A percentile compares a stretch with the other conserved stretches of the same genome.
Evolutionary conservation across 1,140 invertebrate genomes (phyloP).

Genomic region (Drosophila sp.): DNA sequence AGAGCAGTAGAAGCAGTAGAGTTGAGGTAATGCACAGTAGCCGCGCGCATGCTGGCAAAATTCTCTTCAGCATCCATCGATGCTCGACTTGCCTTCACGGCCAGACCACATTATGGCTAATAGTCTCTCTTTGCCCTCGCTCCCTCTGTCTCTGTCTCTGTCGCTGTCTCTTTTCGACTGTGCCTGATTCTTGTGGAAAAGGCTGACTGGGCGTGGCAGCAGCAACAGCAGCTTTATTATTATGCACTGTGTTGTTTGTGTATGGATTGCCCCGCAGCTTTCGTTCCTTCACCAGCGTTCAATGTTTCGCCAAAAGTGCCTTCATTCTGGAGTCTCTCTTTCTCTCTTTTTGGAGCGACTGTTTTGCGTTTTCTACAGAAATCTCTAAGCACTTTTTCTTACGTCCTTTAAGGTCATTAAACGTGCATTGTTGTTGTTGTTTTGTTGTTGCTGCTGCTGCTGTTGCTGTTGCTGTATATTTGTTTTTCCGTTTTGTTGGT

Average conservation of each 20-base stretch:
- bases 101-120: slow-evolving; percentile 68
- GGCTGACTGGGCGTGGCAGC: slow-evolving; percentile 50
- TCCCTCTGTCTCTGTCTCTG: slow-evolving; percentile 5
- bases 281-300: neutral
- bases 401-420: slow-evolving; percentile 78
- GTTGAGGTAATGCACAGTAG: slow-evolving; percentile 42
- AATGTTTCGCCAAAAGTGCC: slow-evolving; percentile 1
- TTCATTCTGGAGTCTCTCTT: slow-evolving; percentile 7
- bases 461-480: neutral
- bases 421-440: slow-evolving; percentile 35
- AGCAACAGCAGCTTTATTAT: slow-evolving; percentile 54
- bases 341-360: slow-evolving; percentile 21
- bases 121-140: slow-evolving; percentile 46
- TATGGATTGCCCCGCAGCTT: slow-evolving; percentile 30
- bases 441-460: slow-evolving; percentile 19
- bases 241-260: slow-evolving; percentile 59
- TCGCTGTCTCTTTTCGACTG: neutral
- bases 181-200: slow-evolving; percentile 13
- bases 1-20: slow-evolving; percentile 3
- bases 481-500: slow-evolving; percentile 8
- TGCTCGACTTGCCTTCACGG: slow-evolving; percentile 31
- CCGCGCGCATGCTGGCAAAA: slow-evolving; percentile 47
- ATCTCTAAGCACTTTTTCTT: slow-evolving; percentile 65
- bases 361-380: slow-evolving; percentile 61
- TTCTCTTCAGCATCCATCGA: slow-evolving; percentile 37